Conservation (phyloP, 1,140 invertebrate species). For the Ganaspis sp. region DNA sequence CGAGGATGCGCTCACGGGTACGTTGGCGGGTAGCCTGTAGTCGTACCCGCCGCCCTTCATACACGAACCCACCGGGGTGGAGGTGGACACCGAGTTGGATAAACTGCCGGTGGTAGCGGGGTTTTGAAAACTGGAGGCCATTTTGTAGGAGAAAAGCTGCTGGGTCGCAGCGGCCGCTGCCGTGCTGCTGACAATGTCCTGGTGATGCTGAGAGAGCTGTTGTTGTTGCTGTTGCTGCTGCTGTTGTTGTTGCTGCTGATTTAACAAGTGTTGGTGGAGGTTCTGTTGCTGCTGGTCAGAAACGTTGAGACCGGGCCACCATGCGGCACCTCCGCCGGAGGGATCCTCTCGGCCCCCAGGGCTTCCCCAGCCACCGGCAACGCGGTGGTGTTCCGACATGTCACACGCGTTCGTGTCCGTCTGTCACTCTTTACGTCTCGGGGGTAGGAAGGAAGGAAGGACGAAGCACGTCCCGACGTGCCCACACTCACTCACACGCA, state of each 20-base stretch:
- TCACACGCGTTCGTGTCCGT: constrained; percentile 50
- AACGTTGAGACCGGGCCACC: constrained; percentile 69
- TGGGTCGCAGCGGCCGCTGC: constrained; percentile 81
- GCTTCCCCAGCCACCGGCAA: constrained; percentile 75
- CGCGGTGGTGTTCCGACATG: constrained; percentile 75
- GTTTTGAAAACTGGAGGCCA: constrained; percentile 87
- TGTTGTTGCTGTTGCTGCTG: constrained; percentile 66
- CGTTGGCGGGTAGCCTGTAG: constrained; percentile 74
- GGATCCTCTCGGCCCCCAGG: constrained; percentile 76
- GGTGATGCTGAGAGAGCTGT: constrained; percentile 70
- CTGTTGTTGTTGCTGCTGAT: constrained; percentile 70
- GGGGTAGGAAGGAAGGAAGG: constrained; percentile 41
- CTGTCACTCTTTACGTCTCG: constrained; percentile 48
- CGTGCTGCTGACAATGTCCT: constrained; percentile 76
- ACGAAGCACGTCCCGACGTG: constrained; percentile 25
- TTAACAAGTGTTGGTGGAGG: constrained; percentile 75
- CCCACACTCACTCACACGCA: constrained; percentile 50
- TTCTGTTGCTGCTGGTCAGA: constrained; percentile 73
- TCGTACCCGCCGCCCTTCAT: constrained; percentile 77
- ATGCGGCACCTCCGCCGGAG: constrained; percentile 67
- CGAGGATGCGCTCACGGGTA: constrained; percentile 73
- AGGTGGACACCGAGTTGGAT: constrained; percentile 73
- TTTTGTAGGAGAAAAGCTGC: constrained; percentile 89
- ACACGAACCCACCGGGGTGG: constrained; percentile 72
- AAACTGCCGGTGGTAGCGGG: constrained; percentile 77